Base-by-base conservation (phyloP, 2,888 invertebrate genomes). In the Drosophila helvetica region DNA sequence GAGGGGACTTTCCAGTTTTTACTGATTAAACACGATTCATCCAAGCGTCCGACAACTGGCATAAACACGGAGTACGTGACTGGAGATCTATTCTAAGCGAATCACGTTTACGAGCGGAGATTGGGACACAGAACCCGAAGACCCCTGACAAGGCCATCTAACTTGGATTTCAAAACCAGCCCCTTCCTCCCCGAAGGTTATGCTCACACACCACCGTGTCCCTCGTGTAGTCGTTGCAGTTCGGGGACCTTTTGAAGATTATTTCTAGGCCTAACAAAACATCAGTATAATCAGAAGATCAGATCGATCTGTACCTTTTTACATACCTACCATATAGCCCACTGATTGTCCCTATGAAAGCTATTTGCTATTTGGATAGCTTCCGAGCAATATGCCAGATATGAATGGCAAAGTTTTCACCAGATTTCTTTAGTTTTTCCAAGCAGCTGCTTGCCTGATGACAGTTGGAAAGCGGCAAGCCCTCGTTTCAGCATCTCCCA, bases 1-100 rank as follows among this genome's bases (percentile, higher is more conserved):
- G 33, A 0, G 52, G 62, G 58, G 42, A 50, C 62, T 54, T 51
- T 46, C 55, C 30, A 27, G 30, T 47, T 47, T 33, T 71, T 30
- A 46, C 19, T 63, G 75, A 82, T 82, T 79, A 82, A 85, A 75
- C 86, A 82, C 82, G 82, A 82, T 61, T 74, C 61, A 56, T 64
- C 56, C 61, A 19, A 27, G 43, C 79, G 80, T 63, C 47, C 65
- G 54, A 22, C 50, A 57, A 69, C 52, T 42, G 76, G 76, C 73
- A 46, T 59, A 51, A 58, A 47, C 47, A 64, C 8, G 27, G 46
- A 66, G 64, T 77, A 80, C 86, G 86, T 79, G 82, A 77, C 56
- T 61, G 25, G 51, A 45, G 69, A 68, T 55, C 56, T 74, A 86
- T 84, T 64, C 67, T 55, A 60, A 46, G 60, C 66, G 69, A 79